These are phyloP conservation scores for Oxyruncus cristatus DNA, from an alignment of 2,113 vertebrate species.

Conservation along the genomic window DNA sequence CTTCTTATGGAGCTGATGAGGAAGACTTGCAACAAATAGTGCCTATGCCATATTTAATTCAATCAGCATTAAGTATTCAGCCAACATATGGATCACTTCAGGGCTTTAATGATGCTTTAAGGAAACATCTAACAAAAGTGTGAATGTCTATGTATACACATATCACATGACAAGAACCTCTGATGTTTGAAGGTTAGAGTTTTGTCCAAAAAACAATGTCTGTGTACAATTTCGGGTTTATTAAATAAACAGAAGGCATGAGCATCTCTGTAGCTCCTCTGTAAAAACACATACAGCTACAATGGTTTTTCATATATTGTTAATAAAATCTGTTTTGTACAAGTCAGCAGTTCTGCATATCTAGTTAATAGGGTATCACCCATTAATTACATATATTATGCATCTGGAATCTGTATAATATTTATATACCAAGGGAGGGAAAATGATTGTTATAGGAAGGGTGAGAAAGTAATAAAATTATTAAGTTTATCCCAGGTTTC, in stretches of 20 bases:
- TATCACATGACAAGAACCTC: background rate
- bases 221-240: background rate
- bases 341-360: background rate
- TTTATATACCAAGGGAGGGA: background rate
- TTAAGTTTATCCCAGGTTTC: conserved; percentile 24
- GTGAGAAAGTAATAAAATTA: background rate
- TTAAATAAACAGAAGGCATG: background rate
- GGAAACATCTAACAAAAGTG: background rate
- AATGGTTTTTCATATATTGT: background rate
- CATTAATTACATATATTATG: background rate
- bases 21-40: background rate
- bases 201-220: background rate
- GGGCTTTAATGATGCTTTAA: background rate
- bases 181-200: background rate
- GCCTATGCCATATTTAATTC: background rate
- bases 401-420: background rate
- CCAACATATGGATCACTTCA: background rate
- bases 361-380: background rate
- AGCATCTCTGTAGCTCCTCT: background rate
- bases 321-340: background rate
- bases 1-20: background rate
- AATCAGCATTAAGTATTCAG: background rate
- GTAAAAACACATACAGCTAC: background rate
- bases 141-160: background rate
- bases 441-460: background rate